phyloP scores from a whole-genome alignment of 2,888 invertebrate genomes.

The Celastrina argiolus region DNA sequence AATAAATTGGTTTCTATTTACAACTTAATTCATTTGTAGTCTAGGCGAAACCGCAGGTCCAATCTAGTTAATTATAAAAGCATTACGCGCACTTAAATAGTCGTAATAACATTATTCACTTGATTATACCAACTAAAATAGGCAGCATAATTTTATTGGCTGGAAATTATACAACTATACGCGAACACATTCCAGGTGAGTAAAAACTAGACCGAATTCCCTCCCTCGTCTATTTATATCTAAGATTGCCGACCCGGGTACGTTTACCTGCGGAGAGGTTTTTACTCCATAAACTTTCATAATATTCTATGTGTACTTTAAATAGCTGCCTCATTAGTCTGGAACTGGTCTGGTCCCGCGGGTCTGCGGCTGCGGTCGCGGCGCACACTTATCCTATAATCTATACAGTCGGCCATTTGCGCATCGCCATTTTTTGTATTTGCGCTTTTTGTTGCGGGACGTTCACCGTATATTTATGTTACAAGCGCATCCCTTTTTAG shows the following conservation, averaged over 20 bases:
- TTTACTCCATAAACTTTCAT: conserved; percentile 42
- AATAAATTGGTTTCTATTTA: background rate
- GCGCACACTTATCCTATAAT: conserved; percentile 24
- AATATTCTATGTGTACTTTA: conserved; percentile 42
- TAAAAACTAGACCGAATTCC: conserved; percentile 45
- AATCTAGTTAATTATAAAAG: background rate
- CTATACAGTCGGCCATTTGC: conserved; percentile 19
- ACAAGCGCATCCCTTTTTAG: conserved; percentile 7
- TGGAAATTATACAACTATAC: conserved; percentile 33
- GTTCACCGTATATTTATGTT: background rate
- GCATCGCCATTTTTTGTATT: conserved; percentile 21
- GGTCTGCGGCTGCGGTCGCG: conserved; percentile 29
- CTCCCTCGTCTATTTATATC: conserved; percentile 45
- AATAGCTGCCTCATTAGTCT: conserved; percentile 45
- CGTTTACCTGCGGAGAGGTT: conserved; percentile 45
- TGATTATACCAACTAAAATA: background rate
- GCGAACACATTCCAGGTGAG: conserved; percentile 29
- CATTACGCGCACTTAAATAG: background rate
- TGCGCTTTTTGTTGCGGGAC: conserved; percentile 16
- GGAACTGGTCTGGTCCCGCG: conserved; percentile 41
- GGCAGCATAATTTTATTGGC: conserved; percentile 24
- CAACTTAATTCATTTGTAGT: background rate
- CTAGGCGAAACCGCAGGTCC: background rate
- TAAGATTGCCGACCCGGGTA: conserved; percentile 37
- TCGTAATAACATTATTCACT: conserved; percentile 7